A percentile compares a stretch with the other conserved stretches of the same genome.
Conservation (phyloP, 2,888 invertebrate species). For the Tachina grossa region DNA sequence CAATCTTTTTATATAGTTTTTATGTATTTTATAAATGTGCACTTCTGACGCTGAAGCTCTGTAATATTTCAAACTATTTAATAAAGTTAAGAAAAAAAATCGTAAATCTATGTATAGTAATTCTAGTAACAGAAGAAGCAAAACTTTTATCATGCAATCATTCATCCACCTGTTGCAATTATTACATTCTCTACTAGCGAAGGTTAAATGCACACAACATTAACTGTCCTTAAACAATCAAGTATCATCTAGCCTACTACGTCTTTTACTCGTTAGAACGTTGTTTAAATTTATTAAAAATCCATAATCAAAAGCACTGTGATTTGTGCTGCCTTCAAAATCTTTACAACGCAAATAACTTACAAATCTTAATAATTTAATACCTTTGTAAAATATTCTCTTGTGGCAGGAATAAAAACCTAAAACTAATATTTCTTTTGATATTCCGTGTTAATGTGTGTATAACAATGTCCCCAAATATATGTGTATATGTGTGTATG, state of each 20-base stretch:
- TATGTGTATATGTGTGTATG: background rate
- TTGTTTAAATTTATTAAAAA: conserved; percentile 64
- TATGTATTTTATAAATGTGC: too few relatives aligned
- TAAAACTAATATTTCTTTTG: conserved; percentile 69
- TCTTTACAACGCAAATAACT: conserved; percentile 66
- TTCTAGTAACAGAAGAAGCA: too few relatives aligned
- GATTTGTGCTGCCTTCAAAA: conserved; percentile 62
- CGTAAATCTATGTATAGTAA: too few relatives aligned
- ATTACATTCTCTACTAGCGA: background rate
- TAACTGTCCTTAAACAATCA: conserved; percentile 22
- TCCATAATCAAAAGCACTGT: conserved; percentile 54
- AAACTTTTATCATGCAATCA: too few relatives aligned
- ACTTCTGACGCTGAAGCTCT: too few relatives aligned
- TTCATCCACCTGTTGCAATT: conserved; percentile 25
- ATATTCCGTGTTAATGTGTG: conserved; percentile 34
- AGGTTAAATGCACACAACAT: background rate
- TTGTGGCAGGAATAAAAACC: conserved; percentile 66
- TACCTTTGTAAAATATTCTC: conserved; percentile 67
- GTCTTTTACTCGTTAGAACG: conserved; percentile 10
- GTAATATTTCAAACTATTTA: too few relatives aligned
- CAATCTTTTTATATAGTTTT: too few relatives aligned
- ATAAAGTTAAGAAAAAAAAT: too few relatives aligned
- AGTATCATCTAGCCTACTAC: background rate
- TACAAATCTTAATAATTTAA: conserved; percentile 70
- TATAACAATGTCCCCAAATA: background rate